These are phyloP conservation scores for Eristalis tenax DNA, from an alignment of 2,888 invertebrate genomes.

Conservation along the genomic window DNA sequence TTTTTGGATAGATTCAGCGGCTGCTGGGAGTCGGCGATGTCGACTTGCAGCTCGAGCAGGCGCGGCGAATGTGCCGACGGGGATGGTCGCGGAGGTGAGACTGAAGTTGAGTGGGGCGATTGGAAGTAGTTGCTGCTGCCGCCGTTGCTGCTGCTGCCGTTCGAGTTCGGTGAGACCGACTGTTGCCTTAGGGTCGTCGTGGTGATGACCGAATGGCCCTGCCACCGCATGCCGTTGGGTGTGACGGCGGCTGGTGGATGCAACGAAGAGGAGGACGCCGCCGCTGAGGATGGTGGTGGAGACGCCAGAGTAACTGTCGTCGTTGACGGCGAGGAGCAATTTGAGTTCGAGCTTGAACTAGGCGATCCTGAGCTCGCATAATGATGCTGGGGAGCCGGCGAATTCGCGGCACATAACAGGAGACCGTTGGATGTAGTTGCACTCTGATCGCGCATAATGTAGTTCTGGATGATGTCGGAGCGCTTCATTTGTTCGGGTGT, in stretches of 20 bases:
- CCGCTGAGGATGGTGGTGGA: slow-evolving; percentile 75
- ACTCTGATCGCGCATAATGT: slow-evolving; percentile 89
- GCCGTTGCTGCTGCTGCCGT: slow-evolving; percentile 74
- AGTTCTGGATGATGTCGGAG: slow-evolving; percentile 95
- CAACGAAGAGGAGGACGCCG: slow-evolving; percentile 69
- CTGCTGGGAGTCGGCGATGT: slow-evolving; percentile 90
- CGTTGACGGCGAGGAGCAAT: slow-evolving; percentile 79
- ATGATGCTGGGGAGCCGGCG: slow-evolving; percentile 74
- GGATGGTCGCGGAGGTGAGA: slow-evolving; percentile 81
- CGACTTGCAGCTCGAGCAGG: slow-evolving; percentile 90
- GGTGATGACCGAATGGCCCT: slow-evolving; percentile 84
- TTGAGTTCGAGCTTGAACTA: slow-evolving; percentile 75
- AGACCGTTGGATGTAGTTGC: slow-evolving; percentile 73
- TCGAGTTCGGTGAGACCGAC: slow-evolving; percentile 80
- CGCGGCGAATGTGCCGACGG: slow-evolving; percentile 80
- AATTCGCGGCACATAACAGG: slow-evolving; percentile 73
- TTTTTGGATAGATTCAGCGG: slow-evolving; percentile 95
- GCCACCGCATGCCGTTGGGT: slow-evolving; percentile 78
- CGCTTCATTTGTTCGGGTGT: slow-evolving; percentile 95
- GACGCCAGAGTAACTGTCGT: slow-evolving; percentile 78
- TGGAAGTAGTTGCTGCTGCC: slow-evolving; percentile 81
- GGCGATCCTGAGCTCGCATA: slow-evolving; percentile 71
- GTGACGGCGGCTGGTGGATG: slow-evolving; percentile 76
- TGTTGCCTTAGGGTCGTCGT: slow-evolving; percentile 83
- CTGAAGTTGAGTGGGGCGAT: slow-evolving; percentile 81